phyloP scores from a whole-genome alignment of 2,888 invertebrate genomes.

The Amblyjoppa proteus region DNA sequence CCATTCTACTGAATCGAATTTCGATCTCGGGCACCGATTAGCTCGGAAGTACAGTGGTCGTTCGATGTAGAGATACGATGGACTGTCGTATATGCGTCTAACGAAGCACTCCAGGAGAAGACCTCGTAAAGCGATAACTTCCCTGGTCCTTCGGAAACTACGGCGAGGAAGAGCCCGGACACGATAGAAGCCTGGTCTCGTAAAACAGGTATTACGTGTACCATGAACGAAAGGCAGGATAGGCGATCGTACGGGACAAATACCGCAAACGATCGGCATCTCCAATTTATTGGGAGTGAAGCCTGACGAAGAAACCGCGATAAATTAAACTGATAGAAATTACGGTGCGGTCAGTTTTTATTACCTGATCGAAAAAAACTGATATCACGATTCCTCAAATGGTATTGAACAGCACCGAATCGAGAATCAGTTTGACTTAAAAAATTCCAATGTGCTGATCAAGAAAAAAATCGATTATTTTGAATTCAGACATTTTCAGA shows the following conservation, averaged over 20 bases:
- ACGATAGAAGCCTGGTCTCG: slow-evolving; percentile 57
- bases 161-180: slow-evolving; percentile 37
- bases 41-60: slow-evolving; percentile 47
- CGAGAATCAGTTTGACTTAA: background rate
- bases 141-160: slow-evolving; percentile 51
- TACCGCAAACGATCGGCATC: slow-evolving; percentile 51
- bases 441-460: background rate
- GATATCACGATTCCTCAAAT: background rate
- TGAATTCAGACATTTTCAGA: background rate
- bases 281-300: slow-evolving; percentile 27
- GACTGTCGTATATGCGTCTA: slow-evolving; percentile 7
- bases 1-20: slow-evolving; percentile 61
- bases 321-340: slow-evolving; percentile 18
- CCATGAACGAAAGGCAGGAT: slow-evolving; percentile 37
- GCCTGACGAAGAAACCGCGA: slow-evolving; percentile 14
- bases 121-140: slow-evolving; percentile 62
- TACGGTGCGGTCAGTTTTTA: background rate
- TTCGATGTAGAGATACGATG: slow-evolving; percentile 29
- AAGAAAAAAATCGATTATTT: background rate
- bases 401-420: background rate
- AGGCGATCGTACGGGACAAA: slow-evolving; percentile 49
- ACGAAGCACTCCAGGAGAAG: slow-evolving; percentile 53
- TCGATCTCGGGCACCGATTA: slow-evolving; percentile 64
- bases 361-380: background rate
- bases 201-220: slow-evolving; percentile 62